phyloP scores from a whole-genome alignment of 2,113 vertebrate genomes.

The Sapayoa aenigma region DNA sequence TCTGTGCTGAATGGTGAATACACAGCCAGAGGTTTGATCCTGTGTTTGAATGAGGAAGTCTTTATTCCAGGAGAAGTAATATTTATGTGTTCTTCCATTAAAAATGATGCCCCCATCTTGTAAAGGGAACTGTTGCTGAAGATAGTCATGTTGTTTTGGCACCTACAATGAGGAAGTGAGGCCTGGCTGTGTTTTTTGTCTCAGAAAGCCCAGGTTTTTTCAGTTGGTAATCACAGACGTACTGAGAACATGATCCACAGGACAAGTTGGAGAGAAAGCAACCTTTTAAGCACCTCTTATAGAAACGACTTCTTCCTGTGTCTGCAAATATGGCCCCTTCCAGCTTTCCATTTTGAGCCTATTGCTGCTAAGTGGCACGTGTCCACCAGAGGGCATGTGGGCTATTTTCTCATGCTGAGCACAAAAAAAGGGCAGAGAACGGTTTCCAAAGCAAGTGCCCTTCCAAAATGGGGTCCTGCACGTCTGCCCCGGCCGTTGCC shows the following conservation, averaged over 20 bases:
- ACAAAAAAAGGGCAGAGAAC: background rate
- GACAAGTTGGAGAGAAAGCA: background rate
- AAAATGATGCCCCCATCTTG: background rate
- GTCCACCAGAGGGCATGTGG: slow-evolving; percentile 71
- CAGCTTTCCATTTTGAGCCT: background rate
- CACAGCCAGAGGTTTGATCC: background rate
- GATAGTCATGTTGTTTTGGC: background rate
- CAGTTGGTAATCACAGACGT: background rate
- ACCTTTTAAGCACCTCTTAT: background rate
- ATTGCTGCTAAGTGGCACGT: slow-evolving; percentile 18
- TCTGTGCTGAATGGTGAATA: background rate
- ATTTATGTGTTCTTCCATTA: background rate
- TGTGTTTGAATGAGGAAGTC: background rate
- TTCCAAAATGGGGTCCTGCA: background rate
- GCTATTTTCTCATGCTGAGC: background rate
- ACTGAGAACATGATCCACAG: background rate
- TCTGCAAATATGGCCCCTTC: slow-evolving; percentile 40
- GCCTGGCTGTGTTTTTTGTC: background rate
- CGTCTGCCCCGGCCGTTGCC: background rate
- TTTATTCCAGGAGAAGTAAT: background rate
- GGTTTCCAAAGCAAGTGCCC: background rate
- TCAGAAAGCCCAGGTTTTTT: background rate
- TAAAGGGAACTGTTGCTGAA: background rate
- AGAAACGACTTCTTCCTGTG: background rate
- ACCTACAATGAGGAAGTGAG: background rate